phyloP scores from a whole-genome alignment of 2,888 invertebrate species.

The Colletes collaris region DNA sequence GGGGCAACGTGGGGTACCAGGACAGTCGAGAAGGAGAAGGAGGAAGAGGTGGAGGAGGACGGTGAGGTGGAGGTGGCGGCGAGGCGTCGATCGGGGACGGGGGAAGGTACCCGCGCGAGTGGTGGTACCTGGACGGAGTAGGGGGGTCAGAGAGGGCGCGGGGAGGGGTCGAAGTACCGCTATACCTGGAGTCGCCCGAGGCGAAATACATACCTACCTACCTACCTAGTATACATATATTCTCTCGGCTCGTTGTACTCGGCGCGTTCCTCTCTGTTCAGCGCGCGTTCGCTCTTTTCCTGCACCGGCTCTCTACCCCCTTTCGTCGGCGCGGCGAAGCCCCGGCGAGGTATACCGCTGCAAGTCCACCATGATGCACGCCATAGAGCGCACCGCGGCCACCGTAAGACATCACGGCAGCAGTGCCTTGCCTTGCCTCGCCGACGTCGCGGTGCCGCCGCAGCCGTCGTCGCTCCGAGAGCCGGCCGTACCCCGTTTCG shows the following conservation, averaged over 20 bases:
- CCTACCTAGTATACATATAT: conserved; percentile 77
- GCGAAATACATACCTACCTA: conserved; percentile 82
- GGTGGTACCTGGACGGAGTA: conserved; percentile 44
- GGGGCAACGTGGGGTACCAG: conserved; percentile 42
- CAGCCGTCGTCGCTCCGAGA: conserved; percentile 16
- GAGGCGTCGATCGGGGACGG: conserved; percentile 7
- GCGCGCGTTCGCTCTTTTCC: conserved; percentile 10
- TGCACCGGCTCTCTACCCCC: conserved; percentile 45
- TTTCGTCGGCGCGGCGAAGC: conserved; percentile 51
- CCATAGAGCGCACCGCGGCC: conserved; percentile 71
- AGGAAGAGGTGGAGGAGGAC: conserved; percentile 45
- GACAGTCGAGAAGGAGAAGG: conserved; percentile 47
- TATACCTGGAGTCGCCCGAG: conserved; percentile 79
- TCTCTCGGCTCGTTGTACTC: conserved; percentile 61
- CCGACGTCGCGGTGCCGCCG: conserved; percentile 54
- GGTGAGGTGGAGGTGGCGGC: conserved; percentile 28
- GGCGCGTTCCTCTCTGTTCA: conserved; percentile 23
- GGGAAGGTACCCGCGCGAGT: conserved; percentile 24
- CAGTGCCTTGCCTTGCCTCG: conserved; percentile 64
- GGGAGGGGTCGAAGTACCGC: conserved; percentile 79
- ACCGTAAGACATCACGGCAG: conserved; percentile 61
- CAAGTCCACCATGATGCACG: conserved; percentile 73
- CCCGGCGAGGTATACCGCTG: conserved; percentile 62
- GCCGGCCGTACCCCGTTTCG: background rate
- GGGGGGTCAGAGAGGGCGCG: conserved; percentile 65